phyloP scores from a whole-genome alignment of 2,113 vertebrate genomes.

The Smithornis capensis region DNA sequence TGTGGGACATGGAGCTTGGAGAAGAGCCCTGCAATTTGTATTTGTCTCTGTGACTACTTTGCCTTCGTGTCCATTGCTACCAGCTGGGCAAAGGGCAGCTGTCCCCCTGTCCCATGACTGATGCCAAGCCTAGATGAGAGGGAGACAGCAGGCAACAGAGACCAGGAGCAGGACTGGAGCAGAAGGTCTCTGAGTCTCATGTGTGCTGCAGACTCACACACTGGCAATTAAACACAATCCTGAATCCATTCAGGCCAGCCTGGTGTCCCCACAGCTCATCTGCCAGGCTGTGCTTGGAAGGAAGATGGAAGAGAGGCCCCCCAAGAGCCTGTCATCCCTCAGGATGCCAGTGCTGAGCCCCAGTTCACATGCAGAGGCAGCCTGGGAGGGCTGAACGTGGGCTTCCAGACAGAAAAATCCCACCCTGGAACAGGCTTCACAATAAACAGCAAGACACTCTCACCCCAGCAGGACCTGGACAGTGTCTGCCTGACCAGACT shows the following conservation, averaged over 20 bases:
- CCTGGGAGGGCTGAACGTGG: neutral
- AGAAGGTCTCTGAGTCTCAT: neutral
- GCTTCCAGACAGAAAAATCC: neutral
- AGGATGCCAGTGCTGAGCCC: fast-evolving
- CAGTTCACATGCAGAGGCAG: neutral
- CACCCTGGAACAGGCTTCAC: neutral
- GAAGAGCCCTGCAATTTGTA: neutral
- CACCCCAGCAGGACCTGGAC: neutral
- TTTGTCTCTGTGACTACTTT: neutral
- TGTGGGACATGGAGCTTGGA: neutral
- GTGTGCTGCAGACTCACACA: neutral
- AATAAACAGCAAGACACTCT: neutral
- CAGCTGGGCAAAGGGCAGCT: neutral
- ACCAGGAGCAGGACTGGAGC: neutral
- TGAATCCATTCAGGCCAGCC: neutral
- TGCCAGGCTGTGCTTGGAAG: neutral
- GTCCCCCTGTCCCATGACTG: neutral
- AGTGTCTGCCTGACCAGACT: neutral
- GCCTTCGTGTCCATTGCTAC: neutral
- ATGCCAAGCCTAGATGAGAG: neutral
- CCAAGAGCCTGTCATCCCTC: neutral
- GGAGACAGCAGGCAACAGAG: neutral
- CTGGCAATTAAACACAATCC: neutral
- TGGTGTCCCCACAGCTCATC: neutral
- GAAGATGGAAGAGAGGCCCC: neutral